These are phyloP conservation scores for Pachyseris speciosa DNA, from an alignment of 64 coral and sea anemone genomes.

Conservation along the genomic window DNA sequence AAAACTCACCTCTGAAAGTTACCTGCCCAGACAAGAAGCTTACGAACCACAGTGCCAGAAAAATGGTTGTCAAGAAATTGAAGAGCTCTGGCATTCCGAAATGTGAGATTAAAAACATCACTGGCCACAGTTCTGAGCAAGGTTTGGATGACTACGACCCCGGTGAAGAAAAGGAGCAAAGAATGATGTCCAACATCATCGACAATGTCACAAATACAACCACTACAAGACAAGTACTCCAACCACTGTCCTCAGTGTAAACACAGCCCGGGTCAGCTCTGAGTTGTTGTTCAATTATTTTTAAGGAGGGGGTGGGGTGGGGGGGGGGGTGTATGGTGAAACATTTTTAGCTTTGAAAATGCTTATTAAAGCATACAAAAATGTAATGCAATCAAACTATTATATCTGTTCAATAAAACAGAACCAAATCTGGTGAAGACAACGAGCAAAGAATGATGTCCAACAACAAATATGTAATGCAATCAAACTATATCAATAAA, in stretches of 20 bases:
- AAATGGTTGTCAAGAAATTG: constrained; percentile 42
- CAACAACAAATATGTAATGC: too few species aligned
- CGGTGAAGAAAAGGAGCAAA: constrained; percentile 36
- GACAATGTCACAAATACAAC: background rate
- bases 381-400: too few species aligned
- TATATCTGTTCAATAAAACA: too few species aligned
- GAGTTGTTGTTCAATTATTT: too few species aligned
- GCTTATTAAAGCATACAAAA: too few species aligned
- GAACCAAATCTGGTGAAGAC: constrained; percentile 41
- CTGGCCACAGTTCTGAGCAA: background rate
- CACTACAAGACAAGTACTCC: background rate
- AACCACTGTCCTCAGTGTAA: background rate
- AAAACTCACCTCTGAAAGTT: constrained; percentile 1
- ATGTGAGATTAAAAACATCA: constrained; percentile 51
- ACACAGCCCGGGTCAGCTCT: background rate
- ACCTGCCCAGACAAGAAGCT: constrained; percentile 37
- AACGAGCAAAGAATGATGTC: constrained; percentile 28
- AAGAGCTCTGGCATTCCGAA: constrained; percentile 30
- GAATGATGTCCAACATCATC: constrained; percentile 19
- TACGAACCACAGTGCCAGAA: constrained; percentile 34
- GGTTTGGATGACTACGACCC: constrained; percentile 32
- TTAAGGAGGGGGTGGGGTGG: too few species aligned
- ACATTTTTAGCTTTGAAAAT: too few species aligned
- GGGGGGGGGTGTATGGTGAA: too few species aligned
- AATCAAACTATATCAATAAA: too few species aligned